Evolutionary conservation across 2,113 vertebrate species (phyloP).

Genomic region (Apodemus speciosus): DNA sequence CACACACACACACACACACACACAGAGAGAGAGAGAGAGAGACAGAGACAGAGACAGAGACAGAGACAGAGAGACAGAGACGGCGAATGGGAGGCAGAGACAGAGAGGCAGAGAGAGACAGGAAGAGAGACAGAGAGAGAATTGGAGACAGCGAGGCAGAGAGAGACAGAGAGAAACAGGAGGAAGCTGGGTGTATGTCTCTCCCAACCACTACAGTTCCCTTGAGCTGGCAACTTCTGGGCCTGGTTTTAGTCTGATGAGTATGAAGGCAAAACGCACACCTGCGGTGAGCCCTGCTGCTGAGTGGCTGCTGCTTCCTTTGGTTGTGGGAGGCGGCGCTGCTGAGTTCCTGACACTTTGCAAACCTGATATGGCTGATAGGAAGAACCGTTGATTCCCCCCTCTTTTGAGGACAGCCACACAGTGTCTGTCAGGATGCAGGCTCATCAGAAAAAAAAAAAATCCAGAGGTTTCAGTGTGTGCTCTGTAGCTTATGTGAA

Average conservation of each 20-base stretch:
- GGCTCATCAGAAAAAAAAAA: background rate
- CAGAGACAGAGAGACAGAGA: too few relatives aligned
- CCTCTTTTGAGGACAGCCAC: background rate
- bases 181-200: accelerated
- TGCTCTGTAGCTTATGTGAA: background rate
- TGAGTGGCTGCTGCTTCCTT: accelerated
- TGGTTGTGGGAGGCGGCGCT: accelerated
- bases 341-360: background rate
- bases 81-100: too few relatives aligned
- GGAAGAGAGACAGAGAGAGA: too few relatives aligned
- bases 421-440: accelerated
- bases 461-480: background rate
- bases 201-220: accelerated
- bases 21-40: background rate
- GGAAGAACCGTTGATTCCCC: background rate
- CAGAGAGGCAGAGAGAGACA: background rate
- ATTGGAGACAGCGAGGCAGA: too few relatives aligned
- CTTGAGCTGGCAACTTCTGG: background rate
- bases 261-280: accelerated
- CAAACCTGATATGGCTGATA: accelerated
- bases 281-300: background rate
- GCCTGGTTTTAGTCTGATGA: accelerated
- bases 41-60: accelerated
- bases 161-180: background rate
- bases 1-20: background rate